Percentiles rank a stretch among this genome's conserved stretches.
Conservation (phyloP, 2,888 invertebrate genomes). For the Athalia circularis region DNA sequence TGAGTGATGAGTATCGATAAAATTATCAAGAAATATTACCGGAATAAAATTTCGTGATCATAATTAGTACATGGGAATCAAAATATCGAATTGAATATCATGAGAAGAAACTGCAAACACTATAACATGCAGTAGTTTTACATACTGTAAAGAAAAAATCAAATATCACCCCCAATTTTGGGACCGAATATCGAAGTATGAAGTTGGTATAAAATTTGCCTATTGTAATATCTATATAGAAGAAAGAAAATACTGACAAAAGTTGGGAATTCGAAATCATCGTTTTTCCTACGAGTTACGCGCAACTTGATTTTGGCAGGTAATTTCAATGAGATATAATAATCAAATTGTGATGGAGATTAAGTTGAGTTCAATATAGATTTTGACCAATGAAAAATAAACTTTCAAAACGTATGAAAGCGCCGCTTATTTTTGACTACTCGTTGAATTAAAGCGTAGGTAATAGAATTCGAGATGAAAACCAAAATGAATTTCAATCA, state of each 20-base stretch:
- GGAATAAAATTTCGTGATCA: no score
- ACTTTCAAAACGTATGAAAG: background rate
- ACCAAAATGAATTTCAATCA: background rate
- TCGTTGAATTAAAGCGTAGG: background rate
- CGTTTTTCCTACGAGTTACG: slow-evolving; percentile 30
- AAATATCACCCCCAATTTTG: no score
- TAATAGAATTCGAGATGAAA: background rate
- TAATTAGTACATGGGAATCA: no score
- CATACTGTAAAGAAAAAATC: no score
- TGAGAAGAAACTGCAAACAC: no score
- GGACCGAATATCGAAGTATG: no score
- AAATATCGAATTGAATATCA: no score
- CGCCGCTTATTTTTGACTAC: background rate
- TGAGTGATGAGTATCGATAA: no score
- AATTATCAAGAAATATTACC: no score
- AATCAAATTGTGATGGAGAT: background rate
- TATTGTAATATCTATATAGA: background rate
- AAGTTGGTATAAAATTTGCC: background rate
- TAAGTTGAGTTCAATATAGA: slow-evolving; percentile 1
- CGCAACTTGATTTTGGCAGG: slow-evolving; percentile 11
- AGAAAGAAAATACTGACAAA: background rate
- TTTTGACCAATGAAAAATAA: slow-evolving; percentile 10
- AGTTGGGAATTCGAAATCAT: slow-evolving; percentile 14
- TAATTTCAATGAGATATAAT: slow-evolving; percentile 4
- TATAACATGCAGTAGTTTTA: no score